phyloP scores from a whole-genome alignment of 2,888 invertebrate genomes.

The Drosophila parthenogenetica region DNA sequence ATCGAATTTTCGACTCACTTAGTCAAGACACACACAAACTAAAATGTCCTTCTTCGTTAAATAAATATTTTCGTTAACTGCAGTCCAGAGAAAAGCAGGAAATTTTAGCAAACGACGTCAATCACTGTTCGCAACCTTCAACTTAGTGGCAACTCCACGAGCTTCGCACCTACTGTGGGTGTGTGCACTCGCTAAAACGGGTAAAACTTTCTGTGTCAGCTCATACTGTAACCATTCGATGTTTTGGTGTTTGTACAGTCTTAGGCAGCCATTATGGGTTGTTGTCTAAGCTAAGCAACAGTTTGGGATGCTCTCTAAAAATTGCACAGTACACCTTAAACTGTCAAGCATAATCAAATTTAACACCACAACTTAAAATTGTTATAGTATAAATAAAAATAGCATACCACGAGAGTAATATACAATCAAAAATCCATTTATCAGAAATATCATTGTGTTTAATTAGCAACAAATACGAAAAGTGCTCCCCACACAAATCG shows the following conservation, averaged over 20 bases:
- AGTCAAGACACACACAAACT: slow-evolving; percentile 8
- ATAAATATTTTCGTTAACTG: not conserved
- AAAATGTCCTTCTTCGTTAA: not conserved
- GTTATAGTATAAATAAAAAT: slow-evolving; percentile 11
- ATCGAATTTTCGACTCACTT: not conserved
- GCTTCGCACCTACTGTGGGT: not conserved
- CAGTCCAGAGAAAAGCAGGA: too few relatives aligned
- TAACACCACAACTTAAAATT: slow-evolving; percentile 21
- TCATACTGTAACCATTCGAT: not conserved
- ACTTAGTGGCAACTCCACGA: not conserved
- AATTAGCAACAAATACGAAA: slow-evolving; percentile 39
- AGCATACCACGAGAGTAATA: slow-evolving; percentile 1
- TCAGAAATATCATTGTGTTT: slow-evolving; percentile 29
- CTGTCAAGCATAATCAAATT: slow-evolving; percentile 10
- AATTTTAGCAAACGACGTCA: not conserved
- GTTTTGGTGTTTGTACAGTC: not conserved
- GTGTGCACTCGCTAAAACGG: too few relatives aligned
- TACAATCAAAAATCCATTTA: slow-evolving; percentile 34
- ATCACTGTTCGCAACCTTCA: not conserved
- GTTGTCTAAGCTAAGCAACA: not conserved
- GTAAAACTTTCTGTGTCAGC: not conserved
- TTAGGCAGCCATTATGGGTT: not conserved
- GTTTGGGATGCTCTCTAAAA: not conserved
- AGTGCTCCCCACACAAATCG: slow-evolving; percentile 34
- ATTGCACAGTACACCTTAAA: slow-evolving; percentile 1